Evolutionary conservation across 2,797 vertebrate genomes (phyloP), one percentile per base, ranked within the genome.

Genomic region (Enteromius unitaeniatus): DNA sequence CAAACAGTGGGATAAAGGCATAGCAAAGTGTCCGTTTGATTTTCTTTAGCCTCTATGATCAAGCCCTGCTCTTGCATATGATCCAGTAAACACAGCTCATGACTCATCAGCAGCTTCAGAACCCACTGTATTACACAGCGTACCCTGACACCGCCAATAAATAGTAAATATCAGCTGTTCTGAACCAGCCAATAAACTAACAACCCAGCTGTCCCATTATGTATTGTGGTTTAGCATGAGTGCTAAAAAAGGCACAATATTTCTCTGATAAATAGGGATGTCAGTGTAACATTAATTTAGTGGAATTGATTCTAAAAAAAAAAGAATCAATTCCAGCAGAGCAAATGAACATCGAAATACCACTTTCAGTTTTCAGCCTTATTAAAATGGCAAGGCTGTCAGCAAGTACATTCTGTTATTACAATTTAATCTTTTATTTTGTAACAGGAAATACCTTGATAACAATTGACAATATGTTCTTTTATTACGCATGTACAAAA

Each of bases 41-140:
- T 81, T 37, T 80, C 23, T 5, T 84, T 21, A 70, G 45, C 84
- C 82, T 55, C 11, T 76, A 53, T 90, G 91, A 93, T 92, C 90
- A 89, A 91, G 51, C 82, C 40, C n/a, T 49, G 40, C 47, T 75
- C 15, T 14, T 86, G 10, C 37, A 77, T 68, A 40, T 62, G 81
- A 84, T 62, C 26, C 17, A 21, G 72, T 87, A 89, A 90, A 89
- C 84, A 90, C 84, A 40, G 70, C 40, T 62, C 78, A 76, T 78
- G 53, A 79, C 70, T 74, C 73, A 85, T 51, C 62, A 76, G 65
- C 23, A 74, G 47, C 60, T 68, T 40, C n/a, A 79, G 23, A 47
- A 62, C 34, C 4, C 69, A 19, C 6, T 65, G 64, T 68, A 64
- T 55, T 10, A 21, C 77, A 60, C 15, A 3, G 34, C 64, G 13